Evolutionary conservation across 2,797 vertebrate genomes (phyloP).

Genomic region (Chiloscyllium punctatum): DNA sequence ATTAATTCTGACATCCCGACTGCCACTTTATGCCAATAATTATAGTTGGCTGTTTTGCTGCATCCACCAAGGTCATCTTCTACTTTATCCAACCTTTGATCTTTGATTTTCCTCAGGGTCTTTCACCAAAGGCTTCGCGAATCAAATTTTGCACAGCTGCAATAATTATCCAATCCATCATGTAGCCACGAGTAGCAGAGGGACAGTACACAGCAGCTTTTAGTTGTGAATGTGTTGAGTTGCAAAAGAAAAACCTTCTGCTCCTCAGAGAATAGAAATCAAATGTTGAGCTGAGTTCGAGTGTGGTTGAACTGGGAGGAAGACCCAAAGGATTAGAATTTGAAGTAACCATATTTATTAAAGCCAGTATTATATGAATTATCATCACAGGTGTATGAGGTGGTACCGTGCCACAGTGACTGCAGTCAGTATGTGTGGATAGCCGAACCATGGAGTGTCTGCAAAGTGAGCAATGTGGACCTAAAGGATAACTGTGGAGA

Average conservation of each 20-base stretch:
- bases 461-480: constrained; percentile 91
- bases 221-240: background rate
- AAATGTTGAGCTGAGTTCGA: background rate
- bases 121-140: background rate
- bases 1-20: background rate
- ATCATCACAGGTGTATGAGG: constrained; percentile 82
- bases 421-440: constrained; percentile 90
- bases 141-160: background rate
- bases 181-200: background rate
- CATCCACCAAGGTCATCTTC: constrained; percentile 14
- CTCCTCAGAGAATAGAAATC: background rate
- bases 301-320: background rate
- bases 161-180: constrained; percentile 31
- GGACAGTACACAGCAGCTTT: background rate
- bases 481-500: constrained; percentile 89
- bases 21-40: constrained; percentile 18
- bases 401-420: constrained; percentile 91
- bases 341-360: background rate
- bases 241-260: constrained; percentile 17
- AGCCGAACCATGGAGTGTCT: constrained; percentile 88
- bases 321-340: background rate
- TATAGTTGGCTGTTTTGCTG: background rate
- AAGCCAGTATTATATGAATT: background rate
- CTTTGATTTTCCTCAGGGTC: background rate
- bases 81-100: constrained; percentile 26